These are phyloP conservation scores for Sphenodon punctatus DNA, from an alignment of 2,797 vertebrate species.

Conservation along the genomic window DNA sequence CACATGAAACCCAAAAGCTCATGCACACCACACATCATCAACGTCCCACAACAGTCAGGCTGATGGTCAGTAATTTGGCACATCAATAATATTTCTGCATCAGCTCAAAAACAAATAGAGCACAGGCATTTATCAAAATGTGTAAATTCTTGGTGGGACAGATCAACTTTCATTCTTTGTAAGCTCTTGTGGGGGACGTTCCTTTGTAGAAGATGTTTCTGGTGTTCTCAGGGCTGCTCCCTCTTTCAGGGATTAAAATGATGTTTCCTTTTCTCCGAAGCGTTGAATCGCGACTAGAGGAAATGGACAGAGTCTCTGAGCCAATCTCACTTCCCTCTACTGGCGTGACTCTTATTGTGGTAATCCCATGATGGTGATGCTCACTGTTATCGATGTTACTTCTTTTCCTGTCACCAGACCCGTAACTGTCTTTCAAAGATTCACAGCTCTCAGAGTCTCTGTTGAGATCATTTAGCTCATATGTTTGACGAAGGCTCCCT, in stretches of 20 bases:
- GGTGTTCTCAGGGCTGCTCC: constrained; percentile 92
- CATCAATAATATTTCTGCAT: constrained; percentile 58
- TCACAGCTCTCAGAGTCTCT: constrained; percentile 93
- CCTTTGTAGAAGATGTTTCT: constrained; percentile 99
- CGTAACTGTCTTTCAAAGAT: constrained; percentile 84
- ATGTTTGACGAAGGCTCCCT: constrained; percentile 86
- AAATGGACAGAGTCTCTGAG: constrained; percentile 87
- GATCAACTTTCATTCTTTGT: constrained; percentile 84
- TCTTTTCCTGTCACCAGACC: constrained; percentile 87
- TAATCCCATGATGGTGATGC: constrained; percentile 86
- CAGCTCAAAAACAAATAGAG: constrained; percentile 61
- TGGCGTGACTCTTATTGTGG: constrained; percentile 93
- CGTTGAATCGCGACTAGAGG: constrained; percentile 92
- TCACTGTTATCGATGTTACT: constrained; percentile 82
- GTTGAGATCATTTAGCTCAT: constrained; percentile 94
- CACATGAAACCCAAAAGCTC: constrained; percentile 65
- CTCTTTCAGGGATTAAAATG: constrained; percentile 93
- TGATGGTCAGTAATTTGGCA: constrained; percentile 74
- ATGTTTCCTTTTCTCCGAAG: constrained; percentile 91
- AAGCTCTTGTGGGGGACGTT: constrained; percentile 88
- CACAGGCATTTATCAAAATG: constrained; percentile 60
- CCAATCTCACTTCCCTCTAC: constrained; percentile 86
- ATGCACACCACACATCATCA: constrained; percentile 47
- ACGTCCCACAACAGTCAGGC: constrained; percentile 65
- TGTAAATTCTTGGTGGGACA: constrained; percentile 34